Evolutionary conservation across 1,140 invertebrate species (phyloP), one percentile per base, ranked within the genome.

Genomic region (Drosophila nigrodunni): DNA sequence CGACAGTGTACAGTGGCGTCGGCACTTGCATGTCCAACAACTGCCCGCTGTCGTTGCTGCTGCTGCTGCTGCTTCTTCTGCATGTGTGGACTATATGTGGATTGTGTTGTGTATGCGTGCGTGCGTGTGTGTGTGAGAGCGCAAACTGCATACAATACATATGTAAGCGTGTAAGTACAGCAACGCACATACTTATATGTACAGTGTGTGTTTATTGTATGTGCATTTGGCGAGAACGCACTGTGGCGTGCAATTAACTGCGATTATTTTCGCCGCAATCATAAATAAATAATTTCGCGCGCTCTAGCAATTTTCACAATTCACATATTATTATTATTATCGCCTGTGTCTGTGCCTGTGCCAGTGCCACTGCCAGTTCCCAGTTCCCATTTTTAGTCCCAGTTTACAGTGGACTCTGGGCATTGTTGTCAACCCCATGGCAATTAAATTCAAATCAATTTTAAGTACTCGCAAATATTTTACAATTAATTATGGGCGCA

Each of bases 361-460:
- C 2, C 35, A 25, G 21, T 46, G 34, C 1, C 18, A 25, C 34
- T 8, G 46, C 3, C 15, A 15, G 30, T 18, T 46, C 43, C 3
- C 25, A 30, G 25, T 30, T 47, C 7, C 13, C 44, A 18, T 47
- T 52, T 10, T 1, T 10, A 4, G 15, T 49, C 30, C 6, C 50
- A n/a, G 54, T 57, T 35, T 21, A 52, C 50, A 34, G 50, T 52
- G 54, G 54, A 6, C 55, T 25, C 13, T 11, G 25, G 3, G 54
- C 34, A 18, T 15, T 30, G 59, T 15, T 30, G 59, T 35, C 41
- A 15, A 35, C 34, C 54, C 37, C 54, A 5, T 39, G 10, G 80
- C 89, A 91, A 91, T 91, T 91, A 91, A 91, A 91, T 80, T 91
- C 89, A 91, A 91, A 91, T 91, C 89, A 91, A 91, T 91, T 91